Percentiles rank a stretch among this genome's conserved stretches.
Evolutionary conservation across 1,140 invertebrate species (phyloP).

Genomic region (Meloidogyne hapla): DNA sequence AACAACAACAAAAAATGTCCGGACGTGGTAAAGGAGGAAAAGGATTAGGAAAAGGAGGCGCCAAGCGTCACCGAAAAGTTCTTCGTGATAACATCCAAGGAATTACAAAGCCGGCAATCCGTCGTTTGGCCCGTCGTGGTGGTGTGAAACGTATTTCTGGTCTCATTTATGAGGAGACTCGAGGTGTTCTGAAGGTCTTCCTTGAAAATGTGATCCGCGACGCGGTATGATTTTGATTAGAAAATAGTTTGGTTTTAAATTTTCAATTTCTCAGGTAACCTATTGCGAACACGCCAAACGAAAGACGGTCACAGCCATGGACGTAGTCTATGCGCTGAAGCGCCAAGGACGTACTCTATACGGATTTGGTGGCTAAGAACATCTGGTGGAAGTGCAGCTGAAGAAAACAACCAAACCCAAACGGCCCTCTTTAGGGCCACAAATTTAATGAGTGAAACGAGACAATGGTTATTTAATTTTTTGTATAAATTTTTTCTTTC

Average conservation of each 20-base stretch:
- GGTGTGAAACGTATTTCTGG: constrained; percentile 77
- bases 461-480: too few relatives aligned
- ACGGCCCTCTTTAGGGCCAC: constrained; percentile 18
- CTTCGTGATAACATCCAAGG: constrained; percentile 73
- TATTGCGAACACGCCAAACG: constrained; percentile 80
- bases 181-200: constrained; percentile 49
- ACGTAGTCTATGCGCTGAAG: constrained; percentile 81
- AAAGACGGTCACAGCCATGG: constrained; percentile 81
- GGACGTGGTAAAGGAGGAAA: constrained; percentile 73
- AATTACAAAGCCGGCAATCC: constrained; percentile 73
- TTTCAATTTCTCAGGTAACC: constrained; percentile 68
- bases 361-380: constrained; percentile 69
- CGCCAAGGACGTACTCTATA: constrained; percentile 75
- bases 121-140: constrained; percentile 73
- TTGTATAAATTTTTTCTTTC: too few relatives aligned
- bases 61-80: constrained; percentile 72
- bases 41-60: constrained; percentile 73
- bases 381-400: not conserved
- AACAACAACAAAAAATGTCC: constrained; percentile 30
- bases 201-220: constrained; percentile 25
- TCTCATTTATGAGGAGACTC: constrained; percentile 71
- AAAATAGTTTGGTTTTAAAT: not conserved
- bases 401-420: constrained; percentile 23
- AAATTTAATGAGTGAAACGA: too few relatives aligned
- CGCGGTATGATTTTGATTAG: not conserved